Evolutionary conservation across 2,113 vertebrate species (phyloP).

Genomic region (Lophochroa leadbeateri): DNA sequence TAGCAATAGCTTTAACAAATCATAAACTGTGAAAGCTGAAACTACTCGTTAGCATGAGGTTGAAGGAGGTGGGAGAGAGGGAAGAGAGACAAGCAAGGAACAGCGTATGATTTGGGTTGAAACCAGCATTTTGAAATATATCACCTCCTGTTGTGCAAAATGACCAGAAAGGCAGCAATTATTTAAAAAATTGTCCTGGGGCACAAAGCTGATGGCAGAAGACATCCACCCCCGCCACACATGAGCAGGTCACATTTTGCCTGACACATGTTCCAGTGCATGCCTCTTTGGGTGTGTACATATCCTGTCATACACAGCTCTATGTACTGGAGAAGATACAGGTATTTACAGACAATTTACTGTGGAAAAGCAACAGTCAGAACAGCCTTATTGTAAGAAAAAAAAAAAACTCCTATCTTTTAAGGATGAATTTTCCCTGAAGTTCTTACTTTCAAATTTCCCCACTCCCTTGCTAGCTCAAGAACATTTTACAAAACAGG

Average conservation of each 20-base stretch:
- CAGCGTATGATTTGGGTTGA: background rate
- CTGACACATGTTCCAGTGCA: background rate
- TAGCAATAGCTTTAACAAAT: conserved; percentile 39
- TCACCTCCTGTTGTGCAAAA: background rate
- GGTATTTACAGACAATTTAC: background rate
- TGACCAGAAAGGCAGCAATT: background rate
- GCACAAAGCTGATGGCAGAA: background rate
- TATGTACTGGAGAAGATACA: background rate
- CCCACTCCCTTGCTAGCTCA: background rate
- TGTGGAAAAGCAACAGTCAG: background rate
- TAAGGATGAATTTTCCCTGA: background rate
- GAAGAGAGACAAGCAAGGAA: background rate
- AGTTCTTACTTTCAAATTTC: conserved; percentile 8
- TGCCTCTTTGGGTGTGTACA: background rate
- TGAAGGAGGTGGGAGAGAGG: background rate
- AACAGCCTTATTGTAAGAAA: background rate
- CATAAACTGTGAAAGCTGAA: conserved; percentile 32
- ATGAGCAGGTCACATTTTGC: background rate
- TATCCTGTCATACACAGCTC: background rate
- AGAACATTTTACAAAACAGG: background rate
- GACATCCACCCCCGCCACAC: background rate
- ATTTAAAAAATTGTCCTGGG: background rate
- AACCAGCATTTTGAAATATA: background rate
- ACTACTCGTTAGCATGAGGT: background rate
- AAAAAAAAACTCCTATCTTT: background rate